Conservation (phyloP, 2,797 vertebrate genomes). For the Tarsius wallacei region DNA sequence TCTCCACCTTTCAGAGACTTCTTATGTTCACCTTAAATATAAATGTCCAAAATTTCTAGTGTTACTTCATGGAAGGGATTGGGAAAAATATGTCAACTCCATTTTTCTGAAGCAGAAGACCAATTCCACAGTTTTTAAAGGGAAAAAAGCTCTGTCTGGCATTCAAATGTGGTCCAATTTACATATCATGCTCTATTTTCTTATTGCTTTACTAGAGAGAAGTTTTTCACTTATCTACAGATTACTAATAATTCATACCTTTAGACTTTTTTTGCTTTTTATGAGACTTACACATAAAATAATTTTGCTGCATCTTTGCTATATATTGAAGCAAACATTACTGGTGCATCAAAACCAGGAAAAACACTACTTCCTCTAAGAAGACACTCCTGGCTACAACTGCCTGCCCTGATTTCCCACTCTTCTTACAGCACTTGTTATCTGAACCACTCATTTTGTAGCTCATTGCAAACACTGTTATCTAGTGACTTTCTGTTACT, state of each 20-base stretch:
- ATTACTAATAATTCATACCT: neutral
- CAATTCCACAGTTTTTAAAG: neutral
- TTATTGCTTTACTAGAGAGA: neutral
- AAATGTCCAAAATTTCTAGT: neutral
- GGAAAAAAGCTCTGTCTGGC: neutral
- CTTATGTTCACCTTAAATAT: neutral
- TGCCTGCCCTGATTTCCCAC: neutral
- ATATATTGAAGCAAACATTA: neutral
- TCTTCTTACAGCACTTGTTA: neutral
- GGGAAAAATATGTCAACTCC: neutral
- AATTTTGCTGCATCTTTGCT: neutral
- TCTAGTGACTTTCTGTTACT: neutral
- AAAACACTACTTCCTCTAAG: neutral
- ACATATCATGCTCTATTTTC: neutral
- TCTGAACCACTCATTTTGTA: no score
- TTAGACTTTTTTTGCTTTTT: neutral
- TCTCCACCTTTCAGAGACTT: neutral
- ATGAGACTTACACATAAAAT: neutral
- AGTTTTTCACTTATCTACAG: neutral
- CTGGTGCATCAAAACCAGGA: neutral
- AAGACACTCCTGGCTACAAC: neutral
- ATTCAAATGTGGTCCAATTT: neutral
- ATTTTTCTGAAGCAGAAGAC: neutral
- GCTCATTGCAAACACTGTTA: neutral
- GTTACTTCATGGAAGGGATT: neutral